These are phyloP conservation scores for Habrosyne pyritoides DNA, from an alignment of 2,888 invertebrate genomes.

Conservation along the genomic window DNA sequence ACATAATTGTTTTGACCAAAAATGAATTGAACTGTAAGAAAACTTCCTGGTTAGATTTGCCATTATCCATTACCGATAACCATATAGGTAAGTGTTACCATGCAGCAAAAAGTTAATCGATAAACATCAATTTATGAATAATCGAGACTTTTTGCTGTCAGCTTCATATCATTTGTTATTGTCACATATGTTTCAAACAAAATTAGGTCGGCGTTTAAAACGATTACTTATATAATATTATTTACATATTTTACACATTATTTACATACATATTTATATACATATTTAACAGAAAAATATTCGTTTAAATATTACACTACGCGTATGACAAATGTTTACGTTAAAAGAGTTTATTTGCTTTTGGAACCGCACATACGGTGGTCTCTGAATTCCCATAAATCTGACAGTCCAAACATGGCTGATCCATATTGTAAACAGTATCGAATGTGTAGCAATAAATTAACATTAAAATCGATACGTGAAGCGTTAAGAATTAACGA, in stretches of 20 bases:
- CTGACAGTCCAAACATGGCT: conserved; percentile 48
- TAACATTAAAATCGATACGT: conserved; percentile 44
- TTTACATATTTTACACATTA: no score
- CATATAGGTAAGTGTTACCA: conserved; percentile 9
- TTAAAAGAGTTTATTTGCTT: conserved; percentile 41
- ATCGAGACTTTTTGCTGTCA: neutral
- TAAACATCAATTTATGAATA: neutral
- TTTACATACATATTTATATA: no score
- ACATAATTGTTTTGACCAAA: conserved; percentile 59
- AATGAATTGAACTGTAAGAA: conserved; percentile 41
- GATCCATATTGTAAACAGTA: conserved; percentile 47
- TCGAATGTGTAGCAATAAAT: conserved; percentile 47
- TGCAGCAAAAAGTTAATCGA: conserved; percentile 1
- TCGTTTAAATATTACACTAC: neutral
- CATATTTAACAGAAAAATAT: neutral
- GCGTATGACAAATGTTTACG: conserved; percentile 10
- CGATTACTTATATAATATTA: neutral
- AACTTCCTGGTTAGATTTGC: conserved; percentile 50
- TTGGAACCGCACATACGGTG: conserved; percentile 37
- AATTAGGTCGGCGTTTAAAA: neutral
- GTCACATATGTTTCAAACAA: neutral
- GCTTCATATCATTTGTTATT: neutral
- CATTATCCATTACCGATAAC: conserved; percentile 21
- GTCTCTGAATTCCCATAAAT: conserved; percentile 44
- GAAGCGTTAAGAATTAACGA: conserved; percentile 56